phyloP scores from a whole-genome alignment of 2,113 vertebrate species.

The Archilochus colubris region DNA sequence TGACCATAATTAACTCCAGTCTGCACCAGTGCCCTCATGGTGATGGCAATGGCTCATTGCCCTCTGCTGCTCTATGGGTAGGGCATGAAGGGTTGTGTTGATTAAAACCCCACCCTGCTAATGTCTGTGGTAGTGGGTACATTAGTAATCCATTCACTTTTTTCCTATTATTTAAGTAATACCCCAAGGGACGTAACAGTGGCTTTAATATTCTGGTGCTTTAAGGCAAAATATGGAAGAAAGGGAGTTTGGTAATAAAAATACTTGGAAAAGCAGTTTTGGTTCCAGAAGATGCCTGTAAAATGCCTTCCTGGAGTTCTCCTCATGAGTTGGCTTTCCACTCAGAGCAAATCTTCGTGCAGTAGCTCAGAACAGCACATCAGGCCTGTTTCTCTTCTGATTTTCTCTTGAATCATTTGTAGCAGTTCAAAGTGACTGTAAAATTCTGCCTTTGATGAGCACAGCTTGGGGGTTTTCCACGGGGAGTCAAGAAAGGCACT shows the following conservation, averaged over 20 bases:
- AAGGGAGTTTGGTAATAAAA: background rate
- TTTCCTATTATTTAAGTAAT: background rate
- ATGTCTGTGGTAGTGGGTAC: too few relatives aligned
- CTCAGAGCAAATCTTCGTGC: background rate
- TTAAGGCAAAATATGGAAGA: background rate
- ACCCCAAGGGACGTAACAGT: accelerated
- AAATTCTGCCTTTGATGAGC: conserved; percentile 31
- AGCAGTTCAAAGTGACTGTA: background rate
- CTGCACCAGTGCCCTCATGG: too few relatives aligned
- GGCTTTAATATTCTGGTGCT: background rate
- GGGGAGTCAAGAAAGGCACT: background rate
- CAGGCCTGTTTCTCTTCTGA: background rate
- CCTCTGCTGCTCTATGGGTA: background rate
- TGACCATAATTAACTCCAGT: background rate
- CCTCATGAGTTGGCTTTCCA: background rate
- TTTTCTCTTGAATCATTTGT: conserved; percentile 5
- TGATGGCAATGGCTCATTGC: background rate
- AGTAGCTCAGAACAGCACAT: background rate
- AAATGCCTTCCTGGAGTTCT: background rate
- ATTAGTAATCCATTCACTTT: background rate
- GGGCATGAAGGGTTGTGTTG: accelerated
- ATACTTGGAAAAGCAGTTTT: background rate
- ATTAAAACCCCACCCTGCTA: background rate
- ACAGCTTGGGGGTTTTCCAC: background rate
- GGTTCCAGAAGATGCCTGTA: background rate